Evolutionary conservation across 2,797 vertebrate species (phyloP), one percentile per base, ranked within the genome.

Genomic region (Poecile montanus): DNA sequence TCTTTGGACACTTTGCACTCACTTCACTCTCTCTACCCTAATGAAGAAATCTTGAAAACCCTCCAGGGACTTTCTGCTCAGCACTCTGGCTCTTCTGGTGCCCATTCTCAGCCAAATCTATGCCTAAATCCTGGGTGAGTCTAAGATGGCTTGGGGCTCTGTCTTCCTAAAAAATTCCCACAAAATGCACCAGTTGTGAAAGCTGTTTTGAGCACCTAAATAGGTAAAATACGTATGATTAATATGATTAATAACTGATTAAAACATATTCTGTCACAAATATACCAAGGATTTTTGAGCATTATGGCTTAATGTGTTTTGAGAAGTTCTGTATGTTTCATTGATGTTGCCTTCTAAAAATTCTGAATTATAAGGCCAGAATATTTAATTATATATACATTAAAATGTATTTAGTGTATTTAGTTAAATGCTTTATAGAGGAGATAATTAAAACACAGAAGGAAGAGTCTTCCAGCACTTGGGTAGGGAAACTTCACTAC

Each of bases 291-390:
- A 36, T 90, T 94, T 96, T 91, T 66, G 51, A 91, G 47, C 80
- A 57, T 84, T 89, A 51, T 45, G 70, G 30, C 58, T 76, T 80
- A 91, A 88, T 91, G 77, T 27, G 16, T 71, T 95, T 85, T 95
- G 88, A 96, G 94, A 94, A 91, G 87, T 96, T 93, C 53, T 88
- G 18, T 83, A 48, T 40, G 30, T 90, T 96, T 96, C 93, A 91
- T 89, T 91, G 88, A 88, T 93, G 74, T 22, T 92, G 66, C 78
- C 63, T 72, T 93, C 78, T 73, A 85, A 92, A 92, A 95, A 83
- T 89, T 76, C 48, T 67, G 87, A 88, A 94, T 91, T 93, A 38
- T 17, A 83, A 93, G 48, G 48, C 66, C 51, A 82, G 71, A 42
- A 60, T 79, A 56, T 96, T 95, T 93, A 87, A 93, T 91, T 83